A percentile compares a stretch with the other conserved stretches of the same genome.
Evolutionary conservation across 1,140 invertebrate genomes (phyloP).

Genomic region (Heliconius eleuchia): DNA sequence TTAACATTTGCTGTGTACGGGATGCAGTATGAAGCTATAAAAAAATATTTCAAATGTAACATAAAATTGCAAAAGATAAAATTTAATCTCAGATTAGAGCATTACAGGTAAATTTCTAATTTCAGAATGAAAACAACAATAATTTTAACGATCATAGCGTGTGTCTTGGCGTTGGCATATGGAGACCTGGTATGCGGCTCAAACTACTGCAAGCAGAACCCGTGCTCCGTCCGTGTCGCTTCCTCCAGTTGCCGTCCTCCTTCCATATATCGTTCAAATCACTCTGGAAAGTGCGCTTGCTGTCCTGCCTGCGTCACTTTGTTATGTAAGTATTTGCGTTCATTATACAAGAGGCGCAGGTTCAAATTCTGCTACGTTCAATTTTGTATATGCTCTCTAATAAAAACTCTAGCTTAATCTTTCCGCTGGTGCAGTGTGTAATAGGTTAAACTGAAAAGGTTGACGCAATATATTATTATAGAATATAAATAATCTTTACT

Average conservation of each 20-base stretch:
- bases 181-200: constrained; percentile 70
- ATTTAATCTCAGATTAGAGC: neutral
- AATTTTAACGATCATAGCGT: constrained; percentile 56
- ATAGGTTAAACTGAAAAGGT: too few relatives aligned
- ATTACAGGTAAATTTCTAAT: constrained; percentile 16
- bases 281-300: constrained; percentile 73
- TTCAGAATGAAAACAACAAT: constrained; percentile 66
- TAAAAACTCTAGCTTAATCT: too few relatives aligned
- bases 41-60: too few relatives aligned
- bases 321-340: constrained; percentile 52
- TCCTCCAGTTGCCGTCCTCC: constrained; percentile 52
- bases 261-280: constrained; percentile 59
- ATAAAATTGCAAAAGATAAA: too few relatives aligned
- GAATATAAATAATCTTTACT: too few relatives aligned
- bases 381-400: too few relatives aligned
- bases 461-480: too few relatives aligned
- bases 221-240: constrained; percentile 50
- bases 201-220: constrained; percentile 68
- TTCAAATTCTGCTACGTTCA: too few relatives aligned
- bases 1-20: too few relatives aligned
- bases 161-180: constrained; percentile 51
- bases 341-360: too few relatives aligned
- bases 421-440: too few relatives aligned
- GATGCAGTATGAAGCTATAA: too few relatives aligned
- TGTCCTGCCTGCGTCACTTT: constrained; percentile 72